Conservation (phyloP, 2,888 invertebrate genomes). For the Dolomedes plantarius region DNA sequence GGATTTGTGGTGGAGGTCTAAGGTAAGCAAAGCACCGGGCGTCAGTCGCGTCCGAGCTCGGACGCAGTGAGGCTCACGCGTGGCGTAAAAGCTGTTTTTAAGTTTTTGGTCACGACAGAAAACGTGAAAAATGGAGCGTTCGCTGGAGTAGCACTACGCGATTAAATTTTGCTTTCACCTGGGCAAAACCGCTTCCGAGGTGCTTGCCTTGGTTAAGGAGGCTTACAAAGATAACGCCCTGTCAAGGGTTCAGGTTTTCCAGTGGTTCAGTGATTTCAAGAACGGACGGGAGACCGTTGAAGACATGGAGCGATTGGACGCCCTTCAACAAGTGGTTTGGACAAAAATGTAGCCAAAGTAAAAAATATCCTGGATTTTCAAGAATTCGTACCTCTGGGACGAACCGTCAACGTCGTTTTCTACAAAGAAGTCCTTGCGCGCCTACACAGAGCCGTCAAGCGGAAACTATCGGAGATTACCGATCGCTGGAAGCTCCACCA, state of each 20-base stretch:
- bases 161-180: neutral
- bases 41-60: neutral
- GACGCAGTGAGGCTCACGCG: neutral
- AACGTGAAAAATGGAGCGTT: neutral
- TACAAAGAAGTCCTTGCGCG: too few relatives aligned
- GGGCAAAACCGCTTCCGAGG: neutral
- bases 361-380: too few relatives aligned
- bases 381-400: too few relatives aligned
- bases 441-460: too few relatives aligned
- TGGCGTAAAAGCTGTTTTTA: conserved; percentile 10
- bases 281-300: neutral
- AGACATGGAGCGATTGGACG: neutral
- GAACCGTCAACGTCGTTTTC: too few relatives aligned
- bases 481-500: too few relatives aligned
- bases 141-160: neutral
- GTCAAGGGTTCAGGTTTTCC: too few relatives aligned
- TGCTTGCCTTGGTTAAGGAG: neutral
- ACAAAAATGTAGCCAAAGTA: neutral
- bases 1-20: too few relatives aligned
- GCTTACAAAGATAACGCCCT: too few relatives aligned
- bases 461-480: too few relatives aligned
- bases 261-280: neutral
- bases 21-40: neutral
- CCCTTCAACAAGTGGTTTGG: neutral
- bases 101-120: neutral